Evolutionary conservation across 2,888 invertebrate species (phyloP), one percentile per base, ranked within the genome.

Genomic region (Lasiommata megera): DNA sequence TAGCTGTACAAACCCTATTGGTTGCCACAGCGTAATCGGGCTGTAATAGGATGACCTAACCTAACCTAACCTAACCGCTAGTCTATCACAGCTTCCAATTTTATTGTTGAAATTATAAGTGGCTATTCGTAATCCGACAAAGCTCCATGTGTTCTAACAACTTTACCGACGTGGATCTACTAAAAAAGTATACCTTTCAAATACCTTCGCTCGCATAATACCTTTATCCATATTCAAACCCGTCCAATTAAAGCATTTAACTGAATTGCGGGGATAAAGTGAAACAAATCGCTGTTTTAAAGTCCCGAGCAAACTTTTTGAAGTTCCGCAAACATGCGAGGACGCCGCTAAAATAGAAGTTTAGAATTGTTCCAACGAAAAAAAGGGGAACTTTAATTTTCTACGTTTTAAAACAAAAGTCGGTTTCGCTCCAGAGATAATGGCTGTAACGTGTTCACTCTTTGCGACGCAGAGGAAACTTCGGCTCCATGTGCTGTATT

Each of bases 301-400:
- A 84, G 80, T 80, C 79, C 79, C 69, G 65, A 56, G 51, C 37
- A 68, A 84, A 85, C 84, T 87, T 88, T 87, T 84, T 77, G 79
- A 88, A 89, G 77, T 88, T 86, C 83, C 80, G 70, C 80, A 86
- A 87, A 85, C 88, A 87, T 84, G 85, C 81, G 82, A 85, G 87
- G 84, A 83, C 74, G 73, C 77, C 67, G 82, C 84, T 90, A 88
- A 90, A 88, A 90, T 76, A 84, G 80, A 90, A 89, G 89, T 84
- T 88, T 84, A 80, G 86, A 83, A 88, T 85, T 87, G 88, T 84
- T 84, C 66, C 76, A 67, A 72, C 80, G 79, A 84, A 88, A 34
- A 88, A 88, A 89, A 84, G 82, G 52, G 52, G 79, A 88, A 87
- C 79, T 88, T 88, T 84, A 86, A 88, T 88, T 88, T 74, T 81